Evolutionary conservation across 1,140 invertebrate species (phyloP).

Genomic region (Drosophila kanapiae): DNA sequence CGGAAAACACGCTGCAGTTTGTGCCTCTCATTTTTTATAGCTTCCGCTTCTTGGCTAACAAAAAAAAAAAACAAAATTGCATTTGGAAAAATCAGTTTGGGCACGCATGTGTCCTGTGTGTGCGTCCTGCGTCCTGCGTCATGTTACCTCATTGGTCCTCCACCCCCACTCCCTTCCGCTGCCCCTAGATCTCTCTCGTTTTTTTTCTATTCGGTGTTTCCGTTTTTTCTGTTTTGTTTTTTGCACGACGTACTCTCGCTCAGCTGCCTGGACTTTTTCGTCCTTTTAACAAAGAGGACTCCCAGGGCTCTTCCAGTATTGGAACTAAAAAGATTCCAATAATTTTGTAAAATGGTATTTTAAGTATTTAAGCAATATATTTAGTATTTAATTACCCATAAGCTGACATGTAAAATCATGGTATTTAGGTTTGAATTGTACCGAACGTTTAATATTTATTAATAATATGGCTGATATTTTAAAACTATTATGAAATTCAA

Average conservation of each 20-base stretch:
- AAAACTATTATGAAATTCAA: too few species aligned
- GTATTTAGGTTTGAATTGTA: too few species aligned
- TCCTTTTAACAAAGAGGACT: background rate
- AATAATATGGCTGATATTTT: too few species aligned
- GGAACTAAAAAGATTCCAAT: background rate
- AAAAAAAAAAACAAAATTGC: constrained; percentile 34
- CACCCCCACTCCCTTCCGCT: constrained; percentile 10
- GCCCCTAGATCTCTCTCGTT: constrained; percentile 13
- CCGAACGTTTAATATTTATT: too few species aligned
- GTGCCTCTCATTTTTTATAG: constrained; percentile 45
- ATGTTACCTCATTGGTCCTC: background rate
- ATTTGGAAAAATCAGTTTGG: constrained; percentile 58
- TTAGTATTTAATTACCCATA: too few species aligned
- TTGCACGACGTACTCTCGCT: constrained; percentile 54
- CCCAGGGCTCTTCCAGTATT: background rate
- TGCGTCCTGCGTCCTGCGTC: constrained; percentile 14
- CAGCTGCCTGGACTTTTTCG: constrained; percentile 19
- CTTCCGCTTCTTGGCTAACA: constrained; percentile 44
- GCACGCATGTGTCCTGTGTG: constrained; percentile 54
- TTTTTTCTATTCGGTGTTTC: constrained; percentile 9
- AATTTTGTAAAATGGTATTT: too few species aligned
- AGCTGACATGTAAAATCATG: too few species aligned
- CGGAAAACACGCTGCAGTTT: constrained; percentile 14
- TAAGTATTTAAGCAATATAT: too few species aligned
- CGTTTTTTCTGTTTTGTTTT: constrained; percentile 66